Percentiles rank a stretch among this genome's conserved stretches.
These are phyloP conservation scores for Turritopsis rubra DNA, from an alignment of 30 jellyfish, hydroid and myxozoan genomes.

Conservation along the genomic window DNA sequence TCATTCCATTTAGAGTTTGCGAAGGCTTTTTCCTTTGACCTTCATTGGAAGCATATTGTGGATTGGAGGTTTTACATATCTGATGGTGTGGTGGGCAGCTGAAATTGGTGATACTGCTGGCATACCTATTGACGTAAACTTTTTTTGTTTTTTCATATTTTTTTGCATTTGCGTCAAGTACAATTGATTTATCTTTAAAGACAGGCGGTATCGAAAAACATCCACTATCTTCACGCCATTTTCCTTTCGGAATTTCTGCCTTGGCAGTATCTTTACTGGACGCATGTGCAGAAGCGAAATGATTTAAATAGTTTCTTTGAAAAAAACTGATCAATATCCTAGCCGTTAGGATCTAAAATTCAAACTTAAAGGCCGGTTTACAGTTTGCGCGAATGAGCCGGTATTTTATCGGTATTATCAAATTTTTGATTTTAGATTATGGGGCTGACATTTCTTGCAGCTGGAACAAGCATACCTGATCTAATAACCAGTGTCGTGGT, in stretches of 20 bases:
- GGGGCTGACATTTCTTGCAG: constrained; percentile 87
- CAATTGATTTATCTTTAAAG: not conserved
- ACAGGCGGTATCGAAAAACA: too few relatives aligned
- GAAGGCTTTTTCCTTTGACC: constrained; percentile 54
- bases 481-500: constrained; percentile 80
- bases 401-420: too few relatives aligned
- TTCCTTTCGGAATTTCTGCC: too few relatives aligned
- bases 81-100: constrained; percentile 93
- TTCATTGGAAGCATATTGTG: constrained; percentile 75
- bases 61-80: constrained; percentile 78
- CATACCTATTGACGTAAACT: constrained; percentile 56
- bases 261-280: too few relatives aligned
- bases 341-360: too few relatives aligned
- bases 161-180: not conserved
- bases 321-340: too few relatives aligned
- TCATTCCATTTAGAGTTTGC: constrained; percentile 33
- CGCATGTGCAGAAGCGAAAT: too few relatives aligned
- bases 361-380: too few relatives aligned
- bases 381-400: too few relatives aligned
- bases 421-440: constrained; percentile 52
- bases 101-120: constrained; percentile 52
- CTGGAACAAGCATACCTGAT: constrained; percentile 89
- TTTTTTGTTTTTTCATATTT: not conserved
- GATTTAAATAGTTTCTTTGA: too few relatives aligned
- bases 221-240: too few relatives aligned